These are phyloP conservation scores for Temnothorax ravouxi DNA, from an alignment of 2,888 invertebrate genomes.

Conservation along the genomic window DNA sequence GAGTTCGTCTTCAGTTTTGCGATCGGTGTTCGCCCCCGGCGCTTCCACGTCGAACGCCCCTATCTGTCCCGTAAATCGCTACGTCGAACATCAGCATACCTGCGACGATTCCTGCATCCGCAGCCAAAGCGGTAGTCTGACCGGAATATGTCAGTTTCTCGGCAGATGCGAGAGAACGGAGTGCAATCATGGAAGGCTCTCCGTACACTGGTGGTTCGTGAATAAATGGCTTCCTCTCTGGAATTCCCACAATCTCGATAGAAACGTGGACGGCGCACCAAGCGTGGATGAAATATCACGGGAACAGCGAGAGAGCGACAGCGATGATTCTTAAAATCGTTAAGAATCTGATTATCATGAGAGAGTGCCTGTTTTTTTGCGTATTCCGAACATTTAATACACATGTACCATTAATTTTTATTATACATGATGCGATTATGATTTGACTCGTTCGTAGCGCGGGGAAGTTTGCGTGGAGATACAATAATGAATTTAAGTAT, in stretches of 20 bases:
- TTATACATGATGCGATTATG: neutral
- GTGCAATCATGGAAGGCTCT: conserved; percentile 87
- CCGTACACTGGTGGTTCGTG: conserved; percentile 90
- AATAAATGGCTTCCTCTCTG: conserved; percentile 90
- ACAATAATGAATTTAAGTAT: conserved; percentile 17
- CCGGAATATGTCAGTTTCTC: conserved; percentile 79
- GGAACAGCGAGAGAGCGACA: conserved; percentile 82
- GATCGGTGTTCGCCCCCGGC: conserved; percentile 63
- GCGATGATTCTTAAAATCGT: conserved; percentile 78
- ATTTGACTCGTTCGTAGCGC: neutral
- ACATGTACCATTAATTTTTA: neutral
- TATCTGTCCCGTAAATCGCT: conserved; percentile 87
- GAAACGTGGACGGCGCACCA: conserved; percentile 72
- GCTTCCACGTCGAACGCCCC: conserved; percentile 75
- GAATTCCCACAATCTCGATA: conserved; percentile 74
- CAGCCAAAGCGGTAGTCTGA: conserved; percentile 82
- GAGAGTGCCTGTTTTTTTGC: conserved; percentile 19
- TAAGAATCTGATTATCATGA: neutral
- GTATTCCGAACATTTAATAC: neutral
- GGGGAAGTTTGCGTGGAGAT: neutral
- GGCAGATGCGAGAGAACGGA: conserved; percentile 81
- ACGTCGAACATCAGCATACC: conserved; percentile 86
- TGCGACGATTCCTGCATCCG: conserved; percentile 87
- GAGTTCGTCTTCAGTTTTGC: conserved; percentile 67
- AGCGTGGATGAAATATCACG: conserved; percentile 75